These are phyloP conservation scores for Rhogogaster chlorosoma DNA, from an alignment of 2,888 invertebrate genomes.

Conservation along the genomic window DNA sequence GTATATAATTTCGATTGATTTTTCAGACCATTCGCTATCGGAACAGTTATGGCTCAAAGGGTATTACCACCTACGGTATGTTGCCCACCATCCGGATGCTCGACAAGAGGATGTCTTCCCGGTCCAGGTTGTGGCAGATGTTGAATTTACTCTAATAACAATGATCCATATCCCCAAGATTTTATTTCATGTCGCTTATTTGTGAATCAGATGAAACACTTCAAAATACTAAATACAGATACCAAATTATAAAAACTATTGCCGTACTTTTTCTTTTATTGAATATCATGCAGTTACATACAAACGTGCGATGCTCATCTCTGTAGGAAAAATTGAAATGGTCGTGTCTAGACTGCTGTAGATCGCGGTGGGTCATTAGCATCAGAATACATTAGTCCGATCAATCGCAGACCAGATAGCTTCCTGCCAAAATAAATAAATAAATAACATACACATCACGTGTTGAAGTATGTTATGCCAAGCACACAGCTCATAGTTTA, in stretches of 20 bases:
- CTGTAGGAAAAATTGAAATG: background rate
- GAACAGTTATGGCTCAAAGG: constrained; percentile 54
- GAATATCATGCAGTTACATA: background rate
- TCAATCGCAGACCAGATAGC: constrained; percentile 17
- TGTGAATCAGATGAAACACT: background rate
- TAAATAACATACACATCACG: background rate
- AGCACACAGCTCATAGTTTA: background rate
- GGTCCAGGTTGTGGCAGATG: constrained; percentile 55
- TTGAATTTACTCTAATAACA: background rate
- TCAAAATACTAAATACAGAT: background rate
- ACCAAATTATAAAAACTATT: background rate
- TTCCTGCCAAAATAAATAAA: background rate
- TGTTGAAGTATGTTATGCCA: background rate
- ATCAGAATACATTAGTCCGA: background rate
- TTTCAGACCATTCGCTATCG: constrained; percentile 44
- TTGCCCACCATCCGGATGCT: constrained; percentile 51
- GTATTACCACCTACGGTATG: constrained; percentile 53
- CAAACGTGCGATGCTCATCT: background rate
- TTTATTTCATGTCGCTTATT: background rate
- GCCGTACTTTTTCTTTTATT: background rate
- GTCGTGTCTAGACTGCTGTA: background rate
- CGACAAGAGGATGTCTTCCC: constrained; percentile 53
- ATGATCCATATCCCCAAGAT: background rate
- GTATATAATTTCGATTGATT: background rate
- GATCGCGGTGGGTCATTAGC: background rate